Conservation (phyloP, 2,797 vertebrate species). For the Anomalospiza imberbis region DNA sequence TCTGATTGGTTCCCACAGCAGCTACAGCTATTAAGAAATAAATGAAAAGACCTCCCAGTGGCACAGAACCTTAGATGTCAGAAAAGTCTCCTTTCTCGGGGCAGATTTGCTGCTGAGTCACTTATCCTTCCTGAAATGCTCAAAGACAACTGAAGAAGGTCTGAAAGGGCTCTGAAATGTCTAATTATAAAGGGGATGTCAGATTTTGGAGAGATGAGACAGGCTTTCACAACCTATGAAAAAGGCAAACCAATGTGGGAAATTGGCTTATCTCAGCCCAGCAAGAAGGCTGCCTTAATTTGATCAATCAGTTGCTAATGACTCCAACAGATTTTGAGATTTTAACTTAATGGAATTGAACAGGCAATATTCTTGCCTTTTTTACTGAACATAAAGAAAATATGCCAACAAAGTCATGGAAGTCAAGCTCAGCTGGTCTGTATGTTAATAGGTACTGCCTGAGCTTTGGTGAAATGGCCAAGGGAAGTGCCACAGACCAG, state of each 20-base stretch:
- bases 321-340: constrained; percentile 22
- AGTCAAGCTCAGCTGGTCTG: constrained; percentile 2
- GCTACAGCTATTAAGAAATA: neutral
- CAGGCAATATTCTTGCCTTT: constrained; percentile 26
- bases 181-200: constrained; percentile 25
- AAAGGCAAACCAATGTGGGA: constrained; percentile 29
- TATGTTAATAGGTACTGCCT: neutral
- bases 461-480: neutral
- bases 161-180: constrained; percentile 21
- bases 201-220: constrained; percentile 39
- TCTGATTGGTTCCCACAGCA: constrained; percentile 1
- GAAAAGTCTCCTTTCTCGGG: neutral
- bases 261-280: constrained; percentile 23
- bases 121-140: constrained; percentile 5
- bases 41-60: constrained; percentile 9
- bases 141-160: constrained; percentile 10
- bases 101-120: constrained; percentile 15
- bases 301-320: constrained; percentile 25
- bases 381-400: constrained; percentile 24
- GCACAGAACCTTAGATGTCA: neutral
- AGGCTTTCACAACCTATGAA: neutral
- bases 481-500: neutral
- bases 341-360: constrained; percentile 41
- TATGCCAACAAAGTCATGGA: neutral
- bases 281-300: constrained; percentile 28